Evolutionary conservation across 2,888 invertebrate species (phyloP), one percentile per base, ranked within the genome.

Genomic region (Steinernema hermaphroditum): DNA sequence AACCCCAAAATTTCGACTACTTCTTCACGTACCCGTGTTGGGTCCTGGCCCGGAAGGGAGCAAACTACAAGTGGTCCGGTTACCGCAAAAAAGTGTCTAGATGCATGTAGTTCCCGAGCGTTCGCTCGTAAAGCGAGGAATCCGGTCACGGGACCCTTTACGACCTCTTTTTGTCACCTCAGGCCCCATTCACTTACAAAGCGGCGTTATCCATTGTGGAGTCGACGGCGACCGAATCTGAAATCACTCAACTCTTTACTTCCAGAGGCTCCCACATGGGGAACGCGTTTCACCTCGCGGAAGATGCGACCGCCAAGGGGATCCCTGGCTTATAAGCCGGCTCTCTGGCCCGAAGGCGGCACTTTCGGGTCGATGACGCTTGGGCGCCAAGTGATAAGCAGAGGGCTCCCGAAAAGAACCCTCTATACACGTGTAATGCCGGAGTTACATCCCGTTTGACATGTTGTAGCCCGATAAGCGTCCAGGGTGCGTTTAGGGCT

Each of bases 381-480:
- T 29, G 16, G 27, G 32, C 16, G 16, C 32, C 27, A 34, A 12
- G 32, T 27, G 62, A 62, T 62, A 62, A 62, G 32, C 62, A 2
- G 9, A 16, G n/a, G 46, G 46, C 4, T 27, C 24, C 54, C 6
- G 29, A 27, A 27, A 27, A 27, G 27, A 32, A 12, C 32, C 32
- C 32, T 62, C 32, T 32, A 16, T 32, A 16, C 16, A 29, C 29
- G 29, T 62, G 62, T 62, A 32, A 32, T 32, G 62, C 32, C 27
- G 24, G 32, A n/a, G n/a, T n/a, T n/a, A n/a, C n/a, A n/a, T n/a
- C n/a, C 29, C 27, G 62, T 9, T 19, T 54, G 29, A 12, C 62
- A 62, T 32, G 62, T 9, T 62, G 62, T 62, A 62, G 62, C 62
- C 32, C 29, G 62, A 62, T 62, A 62, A 62, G 62, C 62, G n/a